Evolutionary conservation across 2,888 invertebrate genomes (phyloP).

Genomic region (Hydroisotoma schaefferi): DNA sequence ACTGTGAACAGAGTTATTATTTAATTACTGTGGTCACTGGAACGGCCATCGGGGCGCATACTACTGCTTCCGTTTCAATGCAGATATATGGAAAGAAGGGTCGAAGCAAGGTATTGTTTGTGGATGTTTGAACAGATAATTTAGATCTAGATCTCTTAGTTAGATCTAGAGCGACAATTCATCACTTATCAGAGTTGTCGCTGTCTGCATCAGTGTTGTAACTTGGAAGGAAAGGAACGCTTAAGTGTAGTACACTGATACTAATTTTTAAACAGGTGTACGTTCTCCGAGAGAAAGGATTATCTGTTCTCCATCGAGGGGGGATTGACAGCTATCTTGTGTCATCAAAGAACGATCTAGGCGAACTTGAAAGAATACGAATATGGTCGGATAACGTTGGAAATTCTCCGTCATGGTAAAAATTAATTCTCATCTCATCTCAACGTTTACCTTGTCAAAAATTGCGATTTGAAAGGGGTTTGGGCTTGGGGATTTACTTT

Average conservation of each 20-base stretch:
- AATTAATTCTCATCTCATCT: conserved; percentile 2
- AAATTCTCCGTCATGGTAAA: conserved; percentile 34
- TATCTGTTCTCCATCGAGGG: conserved; percentile 23
- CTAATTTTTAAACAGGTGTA: conserved; percentile 1
- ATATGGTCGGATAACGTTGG: conserved; percentile 41
- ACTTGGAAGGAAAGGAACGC: too few species aligned
- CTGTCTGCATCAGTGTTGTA: too few species aligned
- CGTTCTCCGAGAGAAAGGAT: neutral
- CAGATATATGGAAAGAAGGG: conserved; percentile 38
- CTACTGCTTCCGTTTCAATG: conserved; percentile 39
- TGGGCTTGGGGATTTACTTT: too few species aligned
- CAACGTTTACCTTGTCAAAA: neutral
- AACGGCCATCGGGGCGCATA: conserved; percentile 31
- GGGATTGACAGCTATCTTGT: conserved; percentile 37
- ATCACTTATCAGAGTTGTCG: neutral
- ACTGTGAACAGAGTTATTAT: conserved; percentile 23
- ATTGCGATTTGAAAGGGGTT: neutral
- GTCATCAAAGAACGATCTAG: conserved; percentile 33
- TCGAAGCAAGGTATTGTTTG: conserved; percentile 23
- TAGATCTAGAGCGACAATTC: neutral
- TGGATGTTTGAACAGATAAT: neutral
- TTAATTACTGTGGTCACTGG: conserved; percentile 40
- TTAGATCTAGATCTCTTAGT: neutral
- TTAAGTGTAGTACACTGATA: neutral
- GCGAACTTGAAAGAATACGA: conserved; percentile 35